Base-by-base conservation (phyloP, 2,888 invertebrate species). In the Scaptodrosophila latifasciaeformis region DNA sequence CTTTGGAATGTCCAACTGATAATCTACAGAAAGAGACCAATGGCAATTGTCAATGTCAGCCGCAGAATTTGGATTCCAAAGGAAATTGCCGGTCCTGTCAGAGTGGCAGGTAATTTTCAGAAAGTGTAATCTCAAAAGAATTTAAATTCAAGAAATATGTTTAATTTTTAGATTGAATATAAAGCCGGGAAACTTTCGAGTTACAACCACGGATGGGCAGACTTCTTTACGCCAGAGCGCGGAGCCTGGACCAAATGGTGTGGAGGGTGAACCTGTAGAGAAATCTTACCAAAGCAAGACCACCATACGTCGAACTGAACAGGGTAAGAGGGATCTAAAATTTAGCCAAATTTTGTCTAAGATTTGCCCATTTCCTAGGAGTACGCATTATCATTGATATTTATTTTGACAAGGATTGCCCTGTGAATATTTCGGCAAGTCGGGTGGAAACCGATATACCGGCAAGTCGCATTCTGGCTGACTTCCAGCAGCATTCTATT, bases 381-480 rank as follows among this genome's bases (percentile, higher is more conserved):
- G 84, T 86, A 10, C 85, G 85, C 50, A 85, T 85, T 10, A 77
- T 82, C 3, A 82, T 85, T 44, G 85, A 85, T 43, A 85, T 85
- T 27, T 82, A 72, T 42, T 84, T 82, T 48, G 83, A 84, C 45
- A 74, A 72, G 40, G 75, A 80, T 17, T 70, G 57, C 18, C 62
- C 60, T 1, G 58, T 80, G 37, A 81, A 85, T 49, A 71, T 86
- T 40, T 60, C 79, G n/a, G 85, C 82, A 37, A 84, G 83, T 46
- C 81, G 84, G 19, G 82, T 85, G 42, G 85, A 84, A 54, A 85
- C 85, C 12, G 85, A 85, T 37, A 82, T 86, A 31, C 86, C 85
- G 1, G 79, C 82, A 6, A 85, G 85, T 52, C 84, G 80, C 54
- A 85, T 85, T 46, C 63, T 85, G 29, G 54, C 67, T 17, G 86